Evolutionary conservation across 2,888 invertebrate genomes (phyloP).

Genomic region (Macaria notata): DNA sequence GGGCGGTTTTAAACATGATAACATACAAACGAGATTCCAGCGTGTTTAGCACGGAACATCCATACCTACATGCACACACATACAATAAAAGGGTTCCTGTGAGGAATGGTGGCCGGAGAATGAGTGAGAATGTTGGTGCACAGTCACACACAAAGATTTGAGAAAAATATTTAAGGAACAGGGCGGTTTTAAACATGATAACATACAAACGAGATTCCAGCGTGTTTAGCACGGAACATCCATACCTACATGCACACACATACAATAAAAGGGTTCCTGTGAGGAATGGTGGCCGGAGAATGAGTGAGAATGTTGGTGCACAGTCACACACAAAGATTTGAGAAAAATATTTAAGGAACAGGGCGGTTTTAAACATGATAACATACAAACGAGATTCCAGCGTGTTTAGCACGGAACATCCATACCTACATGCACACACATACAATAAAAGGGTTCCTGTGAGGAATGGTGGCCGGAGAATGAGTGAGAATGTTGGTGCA

Average conservation of each 20-base stretch:
- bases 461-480: background rate
- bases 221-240: conserved; percentile 35
- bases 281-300: background rate
- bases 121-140: too few relatives aligned
- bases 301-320: too few relatives aligned
- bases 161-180: too few relatives aligned
- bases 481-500: too few relatives aligned
- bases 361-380: too few relatives aligned
- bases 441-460: background rate
- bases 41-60: conserved; percentile 35
- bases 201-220: conserved; percentile 43
- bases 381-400: conserved; percentile 43
- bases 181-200: too few relatives aligned
- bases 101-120: background rate
- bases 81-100: background rate
- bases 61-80: background rate
- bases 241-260: background rate
- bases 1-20: too few relatives aligned
- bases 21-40: conserved; percentile 43
- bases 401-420: conserved; percentile 35
- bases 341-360: too few relatives aligned
- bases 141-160: too few relatives aligned
- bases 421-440: background rate
- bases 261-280: background rate
- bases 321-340: too few relatives aligned